A percentile compares a stretch with the other conserved stretches of the same genome.
Evolutionary conservation across 2,113 vertebrate species (phyloP).

Genomic region (Petaurus breviceps): DNA sequence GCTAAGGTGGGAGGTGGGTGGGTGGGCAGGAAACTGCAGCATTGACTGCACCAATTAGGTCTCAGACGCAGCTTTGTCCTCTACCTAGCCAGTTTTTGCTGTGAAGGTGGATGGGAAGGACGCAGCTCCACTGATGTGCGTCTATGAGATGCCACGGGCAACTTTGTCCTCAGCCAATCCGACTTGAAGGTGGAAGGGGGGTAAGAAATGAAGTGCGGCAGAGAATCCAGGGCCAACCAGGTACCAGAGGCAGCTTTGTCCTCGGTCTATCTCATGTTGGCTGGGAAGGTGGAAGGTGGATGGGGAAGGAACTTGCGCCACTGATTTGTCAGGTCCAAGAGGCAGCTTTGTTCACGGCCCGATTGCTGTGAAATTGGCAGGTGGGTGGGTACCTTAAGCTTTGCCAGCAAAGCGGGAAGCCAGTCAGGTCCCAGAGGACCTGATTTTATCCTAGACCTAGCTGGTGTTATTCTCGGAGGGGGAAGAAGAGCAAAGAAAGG

Average conservation of each 20-base stretch:
- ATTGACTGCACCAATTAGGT: too few relatives aligned
- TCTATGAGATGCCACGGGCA: not conserved
- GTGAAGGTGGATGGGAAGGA: not conserved
- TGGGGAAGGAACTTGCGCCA: not conserved
- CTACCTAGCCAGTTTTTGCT: not conserved
- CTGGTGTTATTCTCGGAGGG: not conserved
- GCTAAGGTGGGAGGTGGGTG: not conserved
- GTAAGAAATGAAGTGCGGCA: not conserved
- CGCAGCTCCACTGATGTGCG: not conserved
- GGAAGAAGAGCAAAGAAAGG: not conserved
- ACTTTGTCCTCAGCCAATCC: not conserved
- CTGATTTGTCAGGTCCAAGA: not conserved
- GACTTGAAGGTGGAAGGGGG: not conserved
- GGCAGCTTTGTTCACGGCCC: not conserved
- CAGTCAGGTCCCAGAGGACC: not conserved
- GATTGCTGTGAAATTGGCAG: not conserved
- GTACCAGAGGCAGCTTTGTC: not conserved
- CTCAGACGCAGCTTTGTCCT: not conserved
- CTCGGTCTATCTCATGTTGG: not conserved
- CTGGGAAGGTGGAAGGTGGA: not conserved
- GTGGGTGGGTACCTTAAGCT: not conserved
- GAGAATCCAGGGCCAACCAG: not conserved
- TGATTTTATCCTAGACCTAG: not conserved
- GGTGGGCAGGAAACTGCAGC: not conserved
- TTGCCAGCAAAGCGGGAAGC: not conserved